Base-by-base conservation (phyloP, 2,888 invertebrate species). In the Acanthosoma haemorrhoidale region DNA sequence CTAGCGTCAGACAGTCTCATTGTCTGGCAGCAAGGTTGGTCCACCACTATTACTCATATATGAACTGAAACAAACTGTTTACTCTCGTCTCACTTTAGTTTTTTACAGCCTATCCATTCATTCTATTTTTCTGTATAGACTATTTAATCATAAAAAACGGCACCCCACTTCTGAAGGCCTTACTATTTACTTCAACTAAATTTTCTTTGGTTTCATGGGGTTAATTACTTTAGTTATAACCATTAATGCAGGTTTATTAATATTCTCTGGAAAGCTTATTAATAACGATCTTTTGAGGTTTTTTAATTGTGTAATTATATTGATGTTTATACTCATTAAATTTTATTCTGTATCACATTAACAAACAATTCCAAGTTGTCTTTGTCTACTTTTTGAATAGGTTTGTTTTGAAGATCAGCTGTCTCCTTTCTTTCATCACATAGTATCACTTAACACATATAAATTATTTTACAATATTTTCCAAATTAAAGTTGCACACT, bases 331-430 rank as follows among this genome's bases (percentile, higher is more conserved):
- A 25, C 25, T 21, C n/a, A 51, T 25, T n/a, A n/a, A n/a, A n/a
- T n/a, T n/a, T n/a, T n/a, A n/a, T 51, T 51, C 25, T n/a, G 25
- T 25, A 18, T 6, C 2, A 4, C n/a, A n/a, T 51, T 25, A 25
- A 51, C 21, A n/a, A 5, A 2, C n/a, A 21, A n/a, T 21, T 51
- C 29, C 2, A 25, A 25, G 51, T 51, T 51, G 25, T 25, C 51
- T 25, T 25, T 51, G 25, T 51, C 51, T 25, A 51, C 25, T n/a
- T n/a, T n/a, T n/a, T n/a, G n/a, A n/a, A n/a, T n/a, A 51, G 29
- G 51, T 51, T 51, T 51, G 51, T 51, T 51, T 51, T 51, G 51
- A n/a, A 41, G 43, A 64, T 64, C 38, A 41, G 36, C 64, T 38
- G 64, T 39, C 39, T 29, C 34, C 36, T 39, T 43, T 29, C 36